These are phyloP conservation scores for Oxytorus armatus DNA, from an alignment of 2,888 invertebrate genomes.

Conservation along the genomic window DNA sequence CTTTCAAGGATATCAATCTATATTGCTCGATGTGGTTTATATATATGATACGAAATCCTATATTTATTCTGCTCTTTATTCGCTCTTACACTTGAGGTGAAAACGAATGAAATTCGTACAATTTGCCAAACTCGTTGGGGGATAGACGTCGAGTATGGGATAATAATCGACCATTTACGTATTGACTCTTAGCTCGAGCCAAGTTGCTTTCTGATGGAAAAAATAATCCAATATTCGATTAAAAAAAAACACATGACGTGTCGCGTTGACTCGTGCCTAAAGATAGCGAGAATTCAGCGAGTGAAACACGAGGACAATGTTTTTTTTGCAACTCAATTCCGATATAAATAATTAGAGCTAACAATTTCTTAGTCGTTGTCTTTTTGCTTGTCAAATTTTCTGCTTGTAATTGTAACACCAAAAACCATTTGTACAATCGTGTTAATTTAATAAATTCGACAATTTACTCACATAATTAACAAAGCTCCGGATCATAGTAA, in stretches of 20 bases:
- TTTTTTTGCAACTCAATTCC: no score
- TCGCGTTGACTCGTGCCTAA: background rate
- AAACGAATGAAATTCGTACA: slow-evolving; percentile 33
- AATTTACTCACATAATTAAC: no score
- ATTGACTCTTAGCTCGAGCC: slow-evolving; percentile 28
- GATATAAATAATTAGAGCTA: no score
- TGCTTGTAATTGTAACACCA: no score
- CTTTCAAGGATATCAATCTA: background rate
- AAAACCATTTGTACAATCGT: no score
- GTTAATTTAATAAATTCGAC: no score
- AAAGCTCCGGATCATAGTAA: slow-evolving; percentile 12
- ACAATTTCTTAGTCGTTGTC: no score
- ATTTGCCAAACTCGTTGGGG: slow-evolving; percentile 52
- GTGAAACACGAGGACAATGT: no score
- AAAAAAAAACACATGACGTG: background rate
- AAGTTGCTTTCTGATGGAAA: slow-evolving; percentile 17
- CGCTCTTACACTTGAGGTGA: background rate
- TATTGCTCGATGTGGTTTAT: background rate
- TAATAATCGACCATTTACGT: slow-evolving; percentile 32
- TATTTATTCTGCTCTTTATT: slow-evolving; percentile 6
- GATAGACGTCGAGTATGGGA: slow-evolving; percentile 7
- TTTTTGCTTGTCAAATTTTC: no score
- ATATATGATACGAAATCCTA: slow-evolving; percentile 5
- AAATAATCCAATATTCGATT: slow-evolving; percentile 23
- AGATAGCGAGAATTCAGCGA: background rate